These are phyloP conservation scores for Drosophila nasuta DNA, from an alignment of 1,140 invertebrate genomes.

Conservation along the genomic window DNA sequence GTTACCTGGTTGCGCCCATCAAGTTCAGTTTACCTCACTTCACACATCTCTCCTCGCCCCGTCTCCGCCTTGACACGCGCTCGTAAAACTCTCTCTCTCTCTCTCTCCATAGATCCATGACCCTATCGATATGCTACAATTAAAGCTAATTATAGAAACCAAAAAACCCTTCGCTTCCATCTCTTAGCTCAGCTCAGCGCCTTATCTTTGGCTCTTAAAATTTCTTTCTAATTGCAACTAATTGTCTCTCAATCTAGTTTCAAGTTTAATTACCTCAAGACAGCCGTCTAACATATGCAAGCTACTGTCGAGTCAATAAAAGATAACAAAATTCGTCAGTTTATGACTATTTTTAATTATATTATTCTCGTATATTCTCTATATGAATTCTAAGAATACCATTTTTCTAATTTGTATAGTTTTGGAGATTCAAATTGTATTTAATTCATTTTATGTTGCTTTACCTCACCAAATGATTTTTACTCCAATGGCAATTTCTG, in stretches of 20 bases:
- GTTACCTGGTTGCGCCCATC: constrained; percentile 47
- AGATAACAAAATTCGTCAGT: constrained; percentile 4
- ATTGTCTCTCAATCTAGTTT: constrained; percentile 60
- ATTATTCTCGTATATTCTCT: constrained; percentile 8
- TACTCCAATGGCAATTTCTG: no score
- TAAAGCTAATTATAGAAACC: constrained; percentile 59
- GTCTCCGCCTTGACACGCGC: constrained; percentile 57
- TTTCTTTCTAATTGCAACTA: constrained; percentile 67
- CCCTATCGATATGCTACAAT: constrained; percentile 43
- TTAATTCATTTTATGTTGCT: neutral
- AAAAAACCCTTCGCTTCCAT: constrained; percentile 14
- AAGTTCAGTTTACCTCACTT: constrained; percentile 20
- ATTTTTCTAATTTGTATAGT: neutral
- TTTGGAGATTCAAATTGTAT: neutral
- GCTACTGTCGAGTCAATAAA: constrained; percentile 46
- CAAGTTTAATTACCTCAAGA: constrained; percentile 35
- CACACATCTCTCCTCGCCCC: constrained; percentile 28
- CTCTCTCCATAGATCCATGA: constrained; percentile 4
- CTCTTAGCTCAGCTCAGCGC: neutral
- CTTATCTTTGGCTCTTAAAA: constrained; percentile 44
- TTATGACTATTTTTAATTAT: constrained; percentile 25
- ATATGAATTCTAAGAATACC: constrained; percentile 25
- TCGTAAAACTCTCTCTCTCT: constrained; percentile 55
- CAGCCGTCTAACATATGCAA: neutral
- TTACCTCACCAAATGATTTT: neutral